phyloP scores from a whole-genome alignment of 2,888 invertebrate species.

The Antheraea assamensis region DNA sequence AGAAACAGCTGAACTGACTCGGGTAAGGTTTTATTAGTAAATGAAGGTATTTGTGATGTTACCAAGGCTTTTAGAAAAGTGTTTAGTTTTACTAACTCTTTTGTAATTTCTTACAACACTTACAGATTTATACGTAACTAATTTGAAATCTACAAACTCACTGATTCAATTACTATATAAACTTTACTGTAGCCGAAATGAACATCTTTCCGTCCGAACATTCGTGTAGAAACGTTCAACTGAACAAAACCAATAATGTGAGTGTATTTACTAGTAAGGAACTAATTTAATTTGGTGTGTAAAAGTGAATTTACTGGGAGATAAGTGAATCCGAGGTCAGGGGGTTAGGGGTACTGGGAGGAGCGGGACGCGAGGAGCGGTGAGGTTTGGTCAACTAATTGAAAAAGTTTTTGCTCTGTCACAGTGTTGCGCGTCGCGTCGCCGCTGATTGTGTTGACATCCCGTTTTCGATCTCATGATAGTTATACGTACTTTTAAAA shows the following conservation, averaged over 20 bases:
- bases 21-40: no score
- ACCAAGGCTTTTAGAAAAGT: no score
- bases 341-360: background rate
- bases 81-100: no score
- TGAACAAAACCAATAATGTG: conserved; percentile 33
- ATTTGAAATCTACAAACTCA: background rate
- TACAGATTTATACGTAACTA: background rate
- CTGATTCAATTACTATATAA: background rate
- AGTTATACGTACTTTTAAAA: no score
- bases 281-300: conserved; percentile 71
- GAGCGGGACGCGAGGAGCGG: conserved; percentile 23
- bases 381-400: conserved; percentile 65
- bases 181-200: background rate
- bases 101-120: no score
- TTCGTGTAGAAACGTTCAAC: conserved; percentile 1
- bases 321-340: conserved; percentile 32
- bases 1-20: no score
- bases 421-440: background rate
- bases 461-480: no score
- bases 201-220: background rate
- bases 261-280: conserved; percentile 45
- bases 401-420: conserved; percentile 68
- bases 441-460: no score
- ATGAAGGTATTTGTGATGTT: no score
- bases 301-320: conserved; percentile 49